phyloP scores from a whole-genome alignment of 2,797 vertebrate genomes.

The Microtus obscurus region DNA sequence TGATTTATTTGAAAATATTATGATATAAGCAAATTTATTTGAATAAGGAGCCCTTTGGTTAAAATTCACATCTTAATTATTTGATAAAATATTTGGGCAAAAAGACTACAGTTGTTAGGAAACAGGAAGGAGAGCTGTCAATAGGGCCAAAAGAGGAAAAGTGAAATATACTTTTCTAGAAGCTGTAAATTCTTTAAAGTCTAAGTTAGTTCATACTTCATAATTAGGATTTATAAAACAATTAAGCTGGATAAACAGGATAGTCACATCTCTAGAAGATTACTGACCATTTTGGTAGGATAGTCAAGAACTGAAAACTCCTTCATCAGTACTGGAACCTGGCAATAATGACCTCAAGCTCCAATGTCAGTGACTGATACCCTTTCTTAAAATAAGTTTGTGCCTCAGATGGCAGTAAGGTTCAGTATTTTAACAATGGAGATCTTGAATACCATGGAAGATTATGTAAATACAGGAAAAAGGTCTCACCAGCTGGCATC shows the following conservation, averaged over 20 bases:
- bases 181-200: not conserved
- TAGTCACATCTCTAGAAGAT: not conserved
- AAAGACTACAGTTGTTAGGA: not conserved
- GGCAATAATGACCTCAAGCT: not conserved
- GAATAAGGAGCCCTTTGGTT: not conserved
- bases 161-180: constrained; percentile 14
- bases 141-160: not conserved
- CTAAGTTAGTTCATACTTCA: constrained; percentile 44
- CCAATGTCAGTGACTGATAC: constrained; percentile 12
- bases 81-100: not conserved
- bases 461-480: constrained; percentile 39
- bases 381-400: not conserved
- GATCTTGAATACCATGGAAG: constrained; percentile 25
- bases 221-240: constrained; percentile 15
- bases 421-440: not conserved
- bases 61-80: constrained; percentile 26
- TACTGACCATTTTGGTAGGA: not conserved
- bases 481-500: not conserved
- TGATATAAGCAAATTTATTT: constrained; percentile 25
- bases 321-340: not conserved
- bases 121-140: fast-evolving
- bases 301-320: constrained; percentile 44
- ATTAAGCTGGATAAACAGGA: not conserved
- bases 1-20: constrained; percentile 30
- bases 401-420: not conserved